Conservation (phyloP, 2,797 vertebrate genomes). For the Rhabdomys pumilio region DNA sequence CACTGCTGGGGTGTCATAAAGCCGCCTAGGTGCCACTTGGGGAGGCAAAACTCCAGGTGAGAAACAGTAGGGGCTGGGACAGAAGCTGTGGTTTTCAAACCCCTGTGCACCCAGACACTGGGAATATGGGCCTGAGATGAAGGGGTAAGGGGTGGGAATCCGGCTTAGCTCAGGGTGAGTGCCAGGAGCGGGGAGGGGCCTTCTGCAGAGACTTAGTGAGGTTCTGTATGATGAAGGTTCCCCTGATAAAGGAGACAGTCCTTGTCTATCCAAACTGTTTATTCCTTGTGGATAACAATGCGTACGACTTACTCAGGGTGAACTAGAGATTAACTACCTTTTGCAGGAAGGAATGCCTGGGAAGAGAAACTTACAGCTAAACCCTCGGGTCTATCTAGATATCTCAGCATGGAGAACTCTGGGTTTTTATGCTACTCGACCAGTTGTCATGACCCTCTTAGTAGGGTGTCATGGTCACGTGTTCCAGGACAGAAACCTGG, state of each 20-base stretch:
- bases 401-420: background rate
- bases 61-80: background rate
- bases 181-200: background rate
- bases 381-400: background rate
- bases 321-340: background rate
- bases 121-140: background rate
- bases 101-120: background rate
- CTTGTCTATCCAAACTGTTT: too few relatives aligned
- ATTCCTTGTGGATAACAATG: too few relatives aligned
- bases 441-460: background rate
- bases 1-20: background rate
- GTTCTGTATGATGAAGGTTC: background rate
- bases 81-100: background rate
- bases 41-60: background rate
- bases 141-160: background rate
- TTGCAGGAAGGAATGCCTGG: background rate
- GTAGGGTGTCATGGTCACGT: background rate
- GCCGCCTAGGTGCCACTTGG: background rate
- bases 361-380: background rate
- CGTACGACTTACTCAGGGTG: too few relatives aligned
- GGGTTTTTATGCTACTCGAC: background rate
- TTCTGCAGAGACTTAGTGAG: background rate
- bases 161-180: background rate
- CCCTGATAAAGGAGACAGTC: background rate
- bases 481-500: background rate